Evolutionary conservation across 2,888 invertebrate genomes (phyloP).

Genomic region (Troglohyphantes excavatus): DNA sequence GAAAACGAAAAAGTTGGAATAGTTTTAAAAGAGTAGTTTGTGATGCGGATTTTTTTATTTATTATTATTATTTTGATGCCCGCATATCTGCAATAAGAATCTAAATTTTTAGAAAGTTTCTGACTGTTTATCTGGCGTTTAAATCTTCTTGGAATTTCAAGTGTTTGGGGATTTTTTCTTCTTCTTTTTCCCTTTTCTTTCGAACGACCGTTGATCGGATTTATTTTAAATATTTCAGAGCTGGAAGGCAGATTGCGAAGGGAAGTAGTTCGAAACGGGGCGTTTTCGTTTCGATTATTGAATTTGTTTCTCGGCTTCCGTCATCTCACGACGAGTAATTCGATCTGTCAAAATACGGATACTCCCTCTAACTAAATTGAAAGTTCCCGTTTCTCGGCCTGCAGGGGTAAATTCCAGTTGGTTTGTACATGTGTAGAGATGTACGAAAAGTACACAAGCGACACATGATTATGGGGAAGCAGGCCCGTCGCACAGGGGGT

Average conservation of each 20-base stretch:
- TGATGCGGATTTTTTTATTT: conserved; percentile 16
- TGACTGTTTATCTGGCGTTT: conserved; percentile 28
- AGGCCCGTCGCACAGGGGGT: no score
- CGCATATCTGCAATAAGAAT: conserved; percentile 69
- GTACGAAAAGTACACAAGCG: no score
- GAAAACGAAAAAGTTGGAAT: conserved; percentile 26
- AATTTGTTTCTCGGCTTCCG: conserved; percentile 20
- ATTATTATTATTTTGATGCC: background rate
- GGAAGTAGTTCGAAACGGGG: conserved; percentile 27
- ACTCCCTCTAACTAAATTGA: background rate
- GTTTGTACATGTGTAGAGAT: no score
- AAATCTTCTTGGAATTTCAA: no score
- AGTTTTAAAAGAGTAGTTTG: conserved; percentile 55
- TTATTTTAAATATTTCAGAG: conserved; percentile 8
- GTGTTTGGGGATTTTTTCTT: conserved; percentile 36
- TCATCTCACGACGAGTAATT: conserved; percentile 1
- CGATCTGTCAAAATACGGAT: background rate
- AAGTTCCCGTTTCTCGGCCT: background rate
- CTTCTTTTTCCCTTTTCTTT: no score
- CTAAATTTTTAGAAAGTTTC: conserved; percentile 21
- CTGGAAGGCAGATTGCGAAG: conserved; percentile 31
- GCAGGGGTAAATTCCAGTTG: background rate
- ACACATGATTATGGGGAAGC: no score
- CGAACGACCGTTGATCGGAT: conserved; percentile 30
- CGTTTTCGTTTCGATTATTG: conserved; percentile 1